phyloP scores from a whole-genome alignment of 2,888 invertebrate genomes.

The Erebia aethiops region DNA sequence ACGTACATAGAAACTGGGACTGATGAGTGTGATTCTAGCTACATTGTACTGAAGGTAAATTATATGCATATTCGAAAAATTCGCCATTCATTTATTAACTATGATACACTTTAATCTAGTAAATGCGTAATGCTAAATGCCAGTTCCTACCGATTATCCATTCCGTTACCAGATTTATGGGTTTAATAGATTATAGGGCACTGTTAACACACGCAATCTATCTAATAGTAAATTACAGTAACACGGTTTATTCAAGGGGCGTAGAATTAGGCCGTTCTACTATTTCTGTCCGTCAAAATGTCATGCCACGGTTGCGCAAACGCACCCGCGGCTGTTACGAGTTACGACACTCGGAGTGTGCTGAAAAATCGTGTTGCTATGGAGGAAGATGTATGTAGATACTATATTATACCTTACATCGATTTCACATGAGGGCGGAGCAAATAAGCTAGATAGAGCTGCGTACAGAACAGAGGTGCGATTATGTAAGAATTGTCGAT shows the following conservation, averaged over 20 bases:
- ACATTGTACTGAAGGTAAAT: no score
- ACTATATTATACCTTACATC: no score
- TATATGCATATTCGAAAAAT: no score
- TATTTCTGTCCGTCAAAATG: conserved; percentile 79
- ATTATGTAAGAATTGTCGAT: no score
- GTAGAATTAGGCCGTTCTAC: conserved; percentile 55
- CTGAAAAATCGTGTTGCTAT: conserved; percentile 12
- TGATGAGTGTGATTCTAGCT: no score
- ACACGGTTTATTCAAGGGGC: conserved; percentile 35
- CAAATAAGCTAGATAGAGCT: no score
- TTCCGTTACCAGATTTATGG: background rate
- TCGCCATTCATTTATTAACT: no score
- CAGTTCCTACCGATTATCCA: background rate
- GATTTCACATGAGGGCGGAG: no score
- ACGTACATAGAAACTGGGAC: no score
- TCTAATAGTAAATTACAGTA: conserved; percentile 27
- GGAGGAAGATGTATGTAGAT: background rate
- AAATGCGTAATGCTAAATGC: background rate
- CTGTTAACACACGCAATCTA: conserved; percentile 7
- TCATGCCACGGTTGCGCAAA: conserved; percentile 71
- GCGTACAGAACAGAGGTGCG: no score
- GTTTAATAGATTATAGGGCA: conserved; percentile 18
- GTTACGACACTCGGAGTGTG: conserved; percentile 44
- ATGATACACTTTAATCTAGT: no score
- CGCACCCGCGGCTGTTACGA: conserved; percentile 52